Evolutionary conservation across 2,113 vertebrate genomes (phyloP).

Genomic region (Polyodon spathula): DNA sequence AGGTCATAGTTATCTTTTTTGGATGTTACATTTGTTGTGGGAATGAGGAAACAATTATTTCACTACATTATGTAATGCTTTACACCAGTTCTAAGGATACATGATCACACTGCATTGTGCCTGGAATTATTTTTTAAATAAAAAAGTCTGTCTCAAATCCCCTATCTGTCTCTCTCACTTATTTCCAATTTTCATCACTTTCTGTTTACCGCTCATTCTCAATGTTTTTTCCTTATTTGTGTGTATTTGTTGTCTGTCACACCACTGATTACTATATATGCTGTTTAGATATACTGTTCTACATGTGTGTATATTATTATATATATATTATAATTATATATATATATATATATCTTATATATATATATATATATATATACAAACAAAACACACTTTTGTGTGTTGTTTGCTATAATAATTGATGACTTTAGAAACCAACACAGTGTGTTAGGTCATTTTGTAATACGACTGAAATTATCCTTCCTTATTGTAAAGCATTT

Average conservation of each 20-base stretch:
- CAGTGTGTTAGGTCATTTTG: no score
- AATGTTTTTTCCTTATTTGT: neutral
- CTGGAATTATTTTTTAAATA: constrained; percentile 11
- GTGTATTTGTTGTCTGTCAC: neutral
- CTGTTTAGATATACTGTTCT: neutral
- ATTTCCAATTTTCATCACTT: constrained; percentile 7
- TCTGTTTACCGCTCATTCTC: neutral
- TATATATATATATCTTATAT: no score
- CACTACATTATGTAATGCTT: constrained; percentile 5
- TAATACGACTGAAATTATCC: no score
- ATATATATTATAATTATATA: no score
- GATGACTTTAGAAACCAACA: no score
- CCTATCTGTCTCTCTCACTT: constrained; percentile 6
- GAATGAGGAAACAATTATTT: neutral
- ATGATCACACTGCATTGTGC: neutral
- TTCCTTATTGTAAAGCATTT: no score
- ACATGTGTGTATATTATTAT: no score
- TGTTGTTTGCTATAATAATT: no score
- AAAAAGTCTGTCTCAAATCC: constrained; percentile 6
- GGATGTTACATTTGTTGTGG: neutral
- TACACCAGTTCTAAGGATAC: neutral
- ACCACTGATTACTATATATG: neutral
- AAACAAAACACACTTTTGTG: no score
- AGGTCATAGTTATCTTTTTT: neutral
- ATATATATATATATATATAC: no score